These are phyloP conservation scores for Gadopsis marmoratus DNA, from an alignment of 2,797 vertebrate species.

Conservation along the genomic window DNA sequence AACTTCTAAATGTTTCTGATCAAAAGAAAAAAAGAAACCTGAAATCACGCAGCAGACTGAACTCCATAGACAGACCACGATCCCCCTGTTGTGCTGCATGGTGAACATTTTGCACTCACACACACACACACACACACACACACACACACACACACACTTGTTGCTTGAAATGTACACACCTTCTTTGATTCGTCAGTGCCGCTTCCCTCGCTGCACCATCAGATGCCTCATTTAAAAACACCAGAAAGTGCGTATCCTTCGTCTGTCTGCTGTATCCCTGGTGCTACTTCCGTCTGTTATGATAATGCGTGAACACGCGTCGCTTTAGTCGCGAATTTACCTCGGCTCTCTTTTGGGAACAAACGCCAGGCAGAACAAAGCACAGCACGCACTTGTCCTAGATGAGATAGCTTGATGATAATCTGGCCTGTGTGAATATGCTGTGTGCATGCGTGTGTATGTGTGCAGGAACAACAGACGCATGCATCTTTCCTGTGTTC, in stretches of 20 bases:
- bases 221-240: conserved; percentile 65
- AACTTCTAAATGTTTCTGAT: conserved; percentile 49
- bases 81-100: conserved; percentile 37
- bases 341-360: conserved; percentile 54
- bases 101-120: conserved; percentile 43
- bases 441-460: not conserved
- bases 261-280: conserved; percentile 33
- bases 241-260: conserved; percentile 26
- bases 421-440: conserved; percentile 27
- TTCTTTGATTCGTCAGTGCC: conserved; percentile 55
- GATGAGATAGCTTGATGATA: conserved; percentile 59
- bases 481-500: conserved; percentile 49
- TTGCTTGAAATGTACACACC: conserved; percentile 42
- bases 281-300: conserved; percentile 55
- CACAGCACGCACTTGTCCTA: conserved; percentile 47
- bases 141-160: conserved; percentile 29
- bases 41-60: conserved; percentile 27
- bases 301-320: conserved; percentile 58
- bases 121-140: conserved; percentile 16
- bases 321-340: conserved; percentile 56
- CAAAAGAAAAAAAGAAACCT: conserved; percentile 8
- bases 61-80: conserved; percentile 26
- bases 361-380: conserved; percentile 67
- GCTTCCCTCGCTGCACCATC: conserved; percentile 45
- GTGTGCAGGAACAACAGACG: conserved; percentile 33